Conservation (phyloP, 2,888 invertebrate genomes). For the Drosophila incognita region DNA sequence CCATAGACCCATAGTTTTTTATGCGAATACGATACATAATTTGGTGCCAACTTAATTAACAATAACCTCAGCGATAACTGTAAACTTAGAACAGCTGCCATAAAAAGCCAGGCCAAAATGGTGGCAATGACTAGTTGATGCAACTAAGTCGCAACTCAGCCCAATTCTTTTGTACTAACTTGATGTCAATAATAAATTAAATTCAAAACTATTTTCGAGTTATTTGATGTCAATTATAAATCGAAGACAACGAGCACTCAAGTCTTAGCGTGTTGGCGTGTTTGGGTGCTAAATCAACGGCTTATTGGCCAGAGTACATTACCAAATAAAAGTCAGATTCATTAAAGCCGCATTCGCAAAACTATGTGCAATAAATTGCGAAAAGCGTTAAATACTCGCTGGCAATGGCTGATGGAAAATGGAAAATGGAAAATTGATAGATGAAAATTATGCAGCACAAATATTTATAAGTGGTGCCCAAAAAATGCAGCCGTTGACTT, state of each 20-base stretch:
- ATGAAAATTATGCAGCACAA: constrained; percentile 27
- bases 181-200: not conserved
- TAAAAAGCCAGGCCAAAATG: not conserved
- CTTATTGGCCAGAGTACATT: constrained; percentile 13
- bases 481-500: not conserved
- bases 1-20: too few species aligned
- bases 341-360: constrained; percentile 16
- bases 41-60: not conserved
- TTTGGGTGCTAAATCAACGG: not conserved
- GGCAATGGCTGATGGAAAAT: constrained; percentile 2
- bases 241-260: not conserved
- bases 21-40: too few species aligned
- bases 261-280: not conserved
- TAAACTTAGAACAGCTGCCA: not conserved
- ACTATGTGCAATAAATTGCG: constrained; percentile 29
- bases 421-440: not conserved
- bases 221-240: constrained; percentile 15
- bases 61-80: not conserved
- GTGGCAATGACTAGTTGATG: not conserved
- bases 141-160: not conserved
- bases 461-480: constrained; percentile 25
- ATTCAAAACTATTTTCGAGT: not conserved
- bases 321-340: constrained; percentile 34
- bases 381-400: constrained; percentile 19
- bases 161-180: not conserved